phyloP scores from a whole-genome alignment of 2,113 vertebrate genomes.

The Proteles cristata region DNA sequence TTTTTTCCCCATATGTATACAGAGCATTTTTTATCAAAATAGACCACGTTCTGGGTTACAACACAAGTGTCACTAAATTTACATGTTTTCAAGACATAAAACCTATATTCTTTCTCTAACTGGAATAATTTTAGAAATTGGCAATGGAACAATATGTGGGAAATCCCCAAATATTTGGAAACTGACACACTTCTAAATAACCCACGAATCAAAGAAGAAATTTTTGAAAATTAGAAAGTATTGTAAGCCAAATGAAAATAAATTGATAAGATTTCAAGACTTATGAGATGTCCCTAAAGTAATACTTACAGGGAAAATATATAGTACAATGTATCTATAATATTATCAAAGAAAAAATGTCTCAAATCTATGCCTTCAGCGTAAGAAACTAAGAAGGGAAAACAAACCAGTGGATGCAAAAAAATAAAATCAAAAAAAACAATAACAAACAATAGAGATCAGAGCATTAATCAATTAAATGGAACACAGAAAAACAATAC shows the following conservation, averaged over 20 bases:
- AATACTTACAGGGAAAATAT: not conserved
- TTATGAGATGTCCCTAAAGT: not conserved
- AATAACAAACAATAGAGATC: not conserved
- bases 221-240: not conserved
- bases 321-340: not conserved
- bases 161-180: conserved; percentile 3
- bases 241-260: not conserved
- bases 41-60: not conserved
- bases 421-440: not conserved
- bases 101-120: not conserved
- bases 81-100: not conserved
- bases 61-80: not conserved
- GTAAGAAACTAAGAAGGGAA: not conserved
- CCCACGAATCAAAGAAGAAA: not conserved
- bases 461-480: not conserved
- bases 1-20: not conserved
- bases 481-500: not conserved
- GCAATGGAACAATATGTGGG: not conserved
- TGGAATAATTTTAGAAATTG: not conserved
- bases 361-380: not conserved
- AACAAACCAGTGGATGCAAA: not conserved
- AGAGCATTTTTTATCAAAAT: not conserved
- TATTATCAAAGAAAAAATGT: not conserved
- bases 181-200: not conserved
- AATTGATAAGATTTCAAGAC: not conserved